Percentiles rank a stretch among this genome's conserved stretches.
Evolutionary conservation across 2,797 vertebrate genomes (phyloP).

Genomic region (Protosalanx chinensis): DNA sequence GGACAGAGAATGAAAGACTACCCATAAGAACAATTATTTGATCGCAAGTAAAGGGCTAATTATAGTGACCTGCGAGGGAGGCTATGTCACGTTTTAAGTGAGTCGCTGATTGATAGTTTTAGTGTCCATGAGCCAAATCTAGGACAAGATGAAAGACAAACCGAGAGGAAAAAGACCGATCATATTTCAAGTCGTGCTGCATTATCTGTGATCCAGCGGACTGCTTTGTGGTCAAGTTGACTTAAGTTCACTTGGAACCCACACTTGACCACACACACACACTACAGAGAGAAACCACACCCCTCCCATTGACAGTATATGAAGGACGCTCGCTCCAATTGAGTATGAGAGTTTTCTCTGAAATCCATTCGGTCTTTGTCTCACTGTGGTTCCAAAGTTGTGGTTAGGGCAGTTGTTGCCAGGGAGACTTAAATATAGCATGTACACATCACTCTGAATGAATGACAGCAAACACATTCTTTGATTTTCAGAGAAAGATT

Average conservation of each 20-base stretch:
- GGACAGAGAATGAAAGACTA: background rate
- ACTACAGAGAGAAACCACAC: slow-evolving; percentile 26
- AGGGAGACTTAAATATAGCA: slow-evolving; percentile 35
- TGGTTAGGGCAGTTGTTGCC: slow-evolving; percentile 43
- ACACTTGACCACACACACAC: slow-evolving; percentile 51
- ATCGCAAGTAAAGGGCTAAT: too few species aligned
- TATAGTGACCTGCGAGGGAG: too few species aligned
- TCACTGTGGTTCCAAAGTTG: slow-evolving; percentile 46
- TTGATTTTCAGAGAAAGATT: slow-evolving; percentile 48
- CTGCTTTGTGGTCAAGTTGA: slow-evolving; percentile 34
- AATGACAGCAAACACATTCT: slow-evolving; percentile 35
- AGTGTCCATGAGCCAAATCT: slow-evolving; percentile 28
- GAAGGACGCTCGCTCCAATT: slow-evolving; percentile 49
- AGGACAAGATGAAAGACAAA: slow-evolving; percentile 25
- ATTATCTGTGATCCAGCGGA: slow-evolving; percentile 21
- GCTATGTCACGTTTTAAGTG: slow-evolving; percentile 1
- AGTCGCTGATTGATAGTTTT: slow-evolving; percentile 39
- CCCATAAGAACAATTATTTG: background rate
- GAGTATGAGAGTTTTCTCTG: slow-evolving; percentile 40
- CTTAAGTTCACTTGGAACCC: slow-evolving; percentile 46
- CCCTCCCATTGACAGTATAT: slow-evolving; percentile 43
- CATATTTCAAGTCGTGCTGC: slow-evolving; percentile 43
- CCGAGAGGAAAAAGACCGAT: slow-evolving; percentile 46
- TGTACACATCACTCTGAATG: slow-evolving; percentile 43
- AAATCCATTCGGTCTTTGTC: slow-evolving; percentile 32